These are phyloP conservation scores for Paradoxurus hermaphroditus DNA, from an alignment of 2,113 vertebrate species.

Conservation along the genomic window DNA sequence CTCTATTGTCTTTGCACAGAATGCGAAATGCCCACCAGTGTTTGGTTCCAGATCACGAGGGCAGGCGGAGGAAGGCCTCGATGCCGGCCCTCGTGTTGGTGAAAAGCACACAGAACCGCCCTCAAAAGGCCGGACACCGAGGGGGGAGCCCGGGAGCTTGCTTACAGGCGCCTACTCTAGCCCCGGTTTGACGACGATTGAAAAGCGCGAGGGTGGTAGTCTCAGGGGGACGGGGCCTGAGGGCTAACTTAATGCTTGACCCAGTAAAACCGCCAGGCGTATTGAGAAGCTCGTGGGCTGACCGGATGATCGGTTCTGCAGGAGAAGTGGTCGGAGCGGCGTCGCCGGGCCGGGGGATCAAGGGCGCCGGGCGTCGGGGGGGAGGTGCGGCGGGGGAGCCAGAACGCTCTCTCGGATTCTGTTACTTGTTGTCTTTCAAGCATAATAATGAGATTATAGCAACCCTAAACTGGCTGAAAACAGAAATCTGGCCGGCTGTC, in stretches of 20 bases:
- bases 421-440: slow-evolving; percentile 94
- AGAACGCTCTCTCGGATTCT: slow-evolving; percentile 88
- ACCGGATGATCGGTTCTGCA: slow-evolving; percentile 91
- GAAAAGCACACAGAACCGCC: background rate
- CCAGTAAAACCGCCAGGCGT: slow-evolving; percentile 82
- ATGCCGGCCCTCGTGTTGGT: background rate
- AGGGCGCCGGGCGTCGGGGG: slow-evolving; percentile 86
- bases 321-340: slow-evolving; percentile 93
- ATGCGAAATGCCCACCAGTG: background rate
- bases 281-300: slow-evolving; percentile 84
- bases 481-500: slow-evolving; percentile 92
- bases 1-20: slow-evolving; percentile 26
- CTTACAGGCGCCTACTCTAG: slow-evolving; percentile 22
- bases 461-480: slow-evolving; percentile 93
- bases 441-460: slow-evolving; percentile 93
- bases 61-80: background rate
- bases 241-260: slow-evolving; percentile 86
- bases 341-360: slow-evolving; percentile 91
- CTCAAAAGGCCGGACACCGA: background rate
- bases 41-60: background rate
- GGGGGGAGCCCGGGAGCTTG: background rate
- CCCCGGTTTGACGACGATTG: slow-evolving; percentile 58
- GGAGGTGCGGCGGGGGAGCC: slow-evolving; percentile 83
- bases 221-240: slow-evolving; percentile 73
- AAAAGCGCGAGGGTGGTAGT: slow-evolving; percentile 78